phyloP scores from a whole-genome alignment of 1,140 invertebrate genomes.

The Drosophila ironensis region DNA sequence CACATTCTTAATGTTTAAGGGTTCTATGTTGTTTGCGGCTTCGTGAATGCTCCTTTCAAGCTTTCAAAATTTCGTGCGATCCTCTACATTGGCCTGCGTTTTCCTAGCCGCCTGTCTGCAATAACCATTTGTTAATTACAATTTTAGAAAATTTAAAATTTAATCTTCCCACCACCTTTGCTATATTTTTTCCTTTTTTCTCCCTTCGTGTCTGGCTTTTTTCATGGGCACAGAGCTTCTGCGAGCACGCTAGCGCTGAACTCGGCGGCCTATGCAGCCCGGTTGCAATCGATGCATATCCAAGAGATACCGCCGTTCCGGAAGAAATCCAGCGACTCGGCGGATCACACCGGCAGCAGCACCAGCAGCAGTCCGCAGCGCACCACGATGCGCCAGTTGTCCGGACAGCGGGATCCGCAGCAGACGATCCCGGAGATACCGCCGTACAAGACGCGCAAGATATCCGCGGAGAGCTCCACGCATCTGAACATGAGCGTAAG shows the following conservation, averaged over 20 bases:
- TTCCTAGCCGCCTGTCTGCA: too few relatives aligned
- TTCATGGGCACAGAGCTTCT: constrained; percentile 69
- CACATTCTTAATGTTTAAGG: background rate
- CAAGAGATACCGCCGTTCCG: constrained; percentile 84
- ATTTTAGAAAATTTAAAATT: background rate
- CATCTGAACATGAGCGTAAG: constrained; percentile 77
- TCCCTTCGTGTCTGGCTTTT: constrained; percentile 21
- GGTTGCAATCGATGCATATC: constrained; percentile 81
- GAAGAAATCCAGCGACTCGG: constrained; percentile 80
- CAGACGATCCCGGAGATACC: constrained; percentile 83
- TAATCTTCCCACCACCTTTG: background rate
- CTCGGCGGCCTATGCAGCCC: constrained; percentile 53
- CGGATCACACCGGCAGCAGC: constrained; percentile 69
- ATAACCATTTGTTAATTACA: too few relatives aligned
- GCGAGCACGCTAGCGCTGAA: constrained; percentile 70
- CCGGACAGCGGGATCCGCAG: constrained; percentile 53
- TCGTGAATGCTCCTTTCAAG: constrained; percentile 7
- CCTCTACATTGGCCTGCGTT: constrained; percentile 43
- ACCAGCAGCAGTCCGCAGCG: constrained; percentile 72
- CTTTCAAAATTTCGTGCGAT: constrained; percentile 33
- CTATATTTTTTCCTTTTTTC: constrained; percentile 7
- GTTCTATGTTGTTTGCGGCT: background rate
- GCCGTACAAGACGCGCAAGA: constrained; percentile 83
- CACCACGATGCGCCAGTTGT: constrained; percentile 50
- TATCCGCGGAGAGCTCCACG: constrained; percentile 82